A percentile compares a stretch with the other conserved stretches of the same genome.
phyloP scores from a whole-genome alignment of 2,888 invertebrate species.

The Crioceris asparagi region DNA sequence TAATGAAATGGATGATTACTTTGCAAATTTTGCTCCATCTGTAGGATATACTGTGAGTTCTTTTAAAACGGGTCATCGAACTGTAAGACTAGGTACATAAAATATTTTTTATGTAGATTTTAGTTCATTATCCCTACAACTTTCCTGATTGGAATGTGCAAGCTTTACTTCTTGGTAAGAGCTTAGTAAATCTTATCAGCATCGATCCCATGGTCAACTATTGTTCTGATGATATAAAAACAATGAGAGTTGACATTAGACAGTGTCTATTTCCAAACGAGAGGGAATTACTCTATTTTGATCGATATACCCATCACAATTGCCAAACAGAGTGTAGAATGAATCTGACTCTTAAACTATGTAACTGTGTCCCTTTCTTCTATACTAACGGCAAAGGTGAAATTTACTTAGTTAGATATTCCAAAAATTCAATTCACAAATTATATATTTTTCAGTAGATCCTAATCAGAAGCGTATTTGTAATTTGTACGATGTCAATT shows the following conservation, averaged over 20 bases:
- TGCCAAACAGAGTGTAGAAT: constrained; percentile 51
- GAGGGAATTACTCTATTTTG: constrained; percentile 31
- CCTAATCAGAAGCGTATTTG: constrained; percentile 1
- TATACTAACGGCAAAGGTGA: too few relatives aligned
- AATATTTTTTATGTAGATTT: constrained; percentile 35
- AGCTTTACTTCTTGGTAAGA: constrained; percentile 45
- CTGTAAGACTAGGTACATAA: not conserved
- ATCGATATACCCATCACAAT: constrained; percentile 52
- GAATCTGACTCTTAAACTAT: constrained; percentile 37
- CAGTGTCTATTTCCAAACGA: constrained; percentile 53
- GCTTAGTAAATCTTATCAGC: constrained; percentile 49
- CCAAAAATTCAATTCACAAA: not conserved
- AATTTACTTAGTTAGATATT: not conserved
- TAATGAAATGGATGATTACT: constrained; percentile 49
- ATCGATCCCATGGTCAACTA: constrained; percentile 54
- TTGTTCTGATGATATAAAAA: constrained; percentile 44
- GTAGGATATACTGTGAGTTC: constrained; percentile 47
- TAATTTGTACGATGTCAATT: constrained; percentile 3
- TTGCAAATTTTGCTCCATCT: constrained; percentile 48
- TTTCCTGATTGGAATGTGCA: constrained; percentile 53
- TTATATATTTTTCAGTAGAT: not conserved
- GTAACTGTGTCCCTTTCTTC: constrained; percentile 52
- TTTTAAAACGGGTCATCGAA: not conserved
- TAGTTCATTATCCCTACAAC: constrained; percentile 54
- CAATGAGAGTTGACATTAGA: constrained; percentile 40